Evolutionary conservation across 2,888 invertebrate genomes (phyloP).

Genomic region (Drosophila rellima): DNA sequence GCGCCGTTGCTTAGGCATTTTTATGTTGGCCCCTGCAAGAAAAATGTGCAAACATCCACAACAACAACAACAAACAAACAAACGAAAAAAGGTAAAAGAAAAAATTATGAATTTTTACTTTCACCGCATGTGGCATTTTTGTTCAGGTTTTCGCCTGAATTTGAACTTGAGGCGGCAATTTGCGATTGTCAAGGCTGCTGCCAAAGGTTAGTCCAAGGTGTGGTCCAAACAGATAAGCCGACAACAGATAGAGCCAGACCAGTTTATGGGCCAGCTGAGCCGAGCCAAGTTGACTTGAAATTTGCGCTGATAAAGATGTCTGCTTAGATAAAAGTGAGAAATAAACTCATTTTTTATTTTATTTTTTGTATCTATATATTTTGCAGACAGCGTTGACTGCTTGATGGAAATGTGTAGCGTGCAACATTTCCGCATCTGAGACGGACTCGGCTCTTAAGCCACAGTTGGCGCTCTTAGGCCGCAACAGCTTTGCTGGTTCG

Average conservation of each 20-base stretch:
- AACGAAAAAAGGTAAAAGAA: slow-evolving; percentile 29
- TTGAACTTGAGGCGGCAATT: slow-evolving; percentile 68
- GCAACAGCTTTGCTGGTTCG: slow-evolving; percentile 53
- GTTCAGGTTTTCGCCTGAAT: slow-evolving; percentile 70
- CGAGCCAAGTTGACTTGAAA: slow-evolving; percentile 28
- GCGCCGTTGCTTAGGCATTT: slow-evolving; percentile 70
- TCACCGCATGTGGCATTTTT: slow-evolving; percentile 81
- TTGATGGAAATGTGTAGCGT: slow-evolving; percentile 57
- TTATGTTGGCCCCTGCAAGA: slow-evolving; percentile 68
- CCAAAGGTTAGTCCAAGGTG: slow-evolving; percentile 69
- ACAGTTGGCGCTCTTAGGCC: slow-evolving; percentile 56
- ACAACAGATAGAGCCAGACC: slow-evolving; percentile 2
- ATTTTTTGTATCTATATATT: background rate
- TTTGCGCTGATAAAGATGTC: slow-evolving; percentile 75
- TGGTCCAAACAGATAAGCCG: slow-evolving; percentile 62
- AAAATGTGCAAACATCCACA: slow-evolving; percentile 54
- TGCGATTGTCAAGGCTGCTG: slow-evolving; percentile 71
- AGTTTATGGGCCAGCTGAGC: slow-evolving; percentile 40
- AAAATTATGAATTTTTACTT: slow-evolving; percentile 84
- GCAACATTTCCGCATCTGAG: slow-evolving; percentile 74
- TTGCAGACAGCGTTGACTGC: background rate
- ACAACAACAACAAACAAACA: slow-evolving; percentile 23
- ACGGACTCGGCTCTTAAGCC: slow-evolving; percentile 58
- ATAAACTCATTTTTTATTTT: background rate
- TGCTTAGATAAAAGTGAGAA: slow-evolving; percentile 50